Evolutionary conservation across 2,797 vertebrate species (phyloP), one percentile per base, ranked within the genome.

Genomic region (Parauchenoglanis punctatus): DNA sequence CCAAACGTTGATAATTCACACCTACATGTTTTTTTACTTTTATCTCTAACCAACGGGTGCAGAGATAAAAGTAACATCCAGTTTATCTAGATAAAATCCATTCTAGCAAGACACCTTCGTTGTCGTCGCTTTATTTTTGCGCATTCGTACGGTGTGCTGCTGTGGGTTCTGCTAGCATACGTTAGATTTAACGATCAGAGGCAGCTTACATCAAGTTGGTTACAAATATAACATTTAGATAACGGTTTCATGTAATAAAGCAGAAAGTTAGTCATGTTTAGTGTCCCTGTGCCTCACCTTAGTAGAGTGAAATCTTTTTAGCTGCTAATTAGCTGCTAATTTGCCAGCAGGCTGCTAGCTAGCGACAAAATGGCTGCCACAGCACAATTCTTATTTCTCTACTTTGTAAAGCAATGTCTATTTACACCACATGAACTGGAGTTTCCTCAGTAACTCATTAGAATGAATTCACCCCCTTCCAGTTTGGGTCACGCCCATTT

Each of bases 291-390:
- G 25, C 31, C 4, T 13, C 56, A 61, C 1, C 23, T 81, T 40
- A 80, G 20, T 11, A 3, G 15, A 61, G 56, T 44, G 31, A 61
- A 81, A 80, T 44, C 8, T 0, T 61, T 40, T 25, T 23, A 59
- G 77, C 25, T 82, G 80, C 59, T 65, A 28, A n/a, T 63, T 63
- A 63, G 23, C 59, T 3, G 23, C 59, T 63, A 81, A 49, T 65
- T 49, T 67, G n/a, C 3, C 17, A 67, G 61, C 13, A 20, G 40
- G 59, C n/a, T 67, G 61, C 61, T 31, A 40, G 81, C 81, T 67
- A 83, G 40, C 58, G n/a, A 46, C 44, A 83, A 49, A 83, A 83
- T 67, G 61, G 61, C 81, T 31, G n/a, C 44, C 25, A 49, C 2
- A 49, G 31, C 78, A 81, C 56, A 23, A 17, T 8, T 35, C 11